phyloP scores from a whole-genome alignment of 1,140 invertebrate species.

The Spodoptera frugiperda region DNA sequence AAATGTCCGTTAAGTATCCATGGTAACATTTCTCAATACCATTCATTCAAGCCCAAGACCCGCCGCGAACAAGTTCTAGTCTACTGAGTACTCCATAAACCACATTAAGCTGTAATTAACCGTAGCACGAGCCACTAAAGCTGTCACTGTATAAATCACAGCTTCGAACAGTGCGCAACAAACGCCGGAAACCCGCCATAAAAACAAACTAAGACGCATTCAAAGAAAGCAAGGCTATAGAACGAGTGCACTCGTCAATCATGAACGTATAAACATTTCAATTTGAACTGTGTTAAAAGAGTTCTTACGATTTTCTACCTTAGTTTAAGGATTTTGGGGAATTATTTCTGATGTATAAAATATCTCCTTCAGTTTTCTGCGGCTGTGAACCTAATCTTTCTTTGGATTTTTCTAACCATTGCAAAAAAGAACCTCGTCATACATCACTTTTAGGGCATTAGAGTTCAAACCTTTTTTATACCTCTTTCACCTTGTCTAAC shows the following conservation, averaged over 20 bases:
- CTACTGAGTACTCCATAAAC: not conserved
- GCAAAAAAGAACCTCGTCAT: too few species aligned
- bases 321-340: too few species aligned
- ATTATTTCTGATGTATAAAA: too few species aligned
- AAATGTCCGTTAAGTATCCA: not conserved
- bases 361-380: not conserved
- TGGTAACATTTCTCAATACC: not conserved
- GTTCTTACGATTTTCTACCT: not conserved
- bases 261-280: constrained; percentile 20
- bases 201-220: constrained; percentile 54
- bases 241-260: constrained; percentile 35
- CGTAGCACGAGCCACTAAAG: constrained; percentile 11
- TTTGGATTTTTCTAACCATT: too few species aligned
- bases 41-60: not conserved
- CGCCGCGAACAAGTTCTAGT: not conserved
- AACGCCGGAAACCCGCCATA: constrained; percentile 59
- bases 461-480: too few species aligned
- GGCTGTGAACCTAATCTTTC: too few species aligned
- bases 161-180: constrained; percentile 48
- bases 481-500: too few species aligned
- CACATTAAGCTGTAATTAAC: constrained; percentile 9
- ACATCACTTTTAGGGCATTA: too few species aligned
- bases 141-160: constrained; percentile 38
- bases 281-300: not conserved
- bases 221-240: constrained; percentile 35